phyloP scores from a whole-genome alignment of 2,888 invertebrate species.

The Nomada goodeniana region DNA sequence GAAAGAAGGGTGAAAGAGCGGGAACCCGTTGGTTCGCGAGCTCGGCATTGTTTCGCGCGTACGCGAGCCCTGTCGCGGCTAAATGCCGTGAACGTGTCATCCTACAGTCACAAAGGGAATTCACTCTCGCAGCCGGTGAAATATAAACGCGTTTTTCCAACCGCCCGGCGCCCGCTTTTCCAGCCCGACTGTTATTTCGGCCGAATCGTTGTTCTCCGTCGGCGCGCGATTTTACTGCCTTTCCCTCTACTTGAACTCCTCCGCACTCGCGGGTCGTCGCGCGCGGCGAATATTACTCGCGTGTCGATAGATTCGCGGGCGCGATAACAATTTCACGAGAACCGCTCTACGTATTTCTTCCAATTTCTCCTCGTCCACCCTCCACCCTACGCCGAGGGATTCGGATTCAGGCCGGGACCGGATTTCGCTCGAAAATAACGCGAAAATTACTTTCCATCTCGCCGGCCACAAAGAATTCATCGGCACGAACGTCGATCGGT shows the following conservation, averaged over 20 bases:
- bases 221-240: slow-evolving; percentile 38
- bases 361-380: background rate
- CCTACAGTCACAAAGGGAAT: slow-evolving; percentile 82
- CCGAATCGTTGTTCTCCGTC: slow-evolving; percentile 72
- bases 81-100: slow-evolving; percentile 84
- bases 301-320: slow-evolving; percentile 7
- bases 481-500: slow-evolving; percentile 44
- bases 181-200: slow-evolving; percentile 79
- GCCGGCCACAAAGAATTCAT: slow-evolving; percentile 54
- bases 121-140: slow-evolving; percentile 79
- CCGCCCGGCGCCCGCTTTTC: slow-evolving; percentile 67
- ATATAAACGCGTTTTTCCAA: slow-evolving; percentile 80
- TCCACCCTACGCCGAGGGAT: background rate
- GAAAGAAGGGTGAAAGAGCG: slow-evolving; percentile 38
- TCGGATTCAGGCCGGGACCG: slow-evolving; percentile 20
- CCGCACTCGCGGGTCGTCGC: background rate
- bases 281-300: slow-evolving; percentile 12
- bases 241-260: slow-evolving; percentile 13
- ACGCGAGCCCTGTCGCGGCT: slow-evolving; percentile 77
- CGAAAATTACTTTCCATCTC: slow-evolving; percentile 66
- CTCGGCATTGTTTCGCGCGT: slow-evolving; percentile 77
- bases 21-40: slow-evolving; percentile 69
- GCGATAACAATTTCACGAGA: background rate
- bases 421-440: slow-evolving; percentile 32
- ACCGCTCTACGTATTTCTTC: background rate